These are phyloP conservation scores for Sinohyriopsis cumingii DNA, from an alignment of 2,888 invertebrate species.

Conservation along the genomic window DNA sequence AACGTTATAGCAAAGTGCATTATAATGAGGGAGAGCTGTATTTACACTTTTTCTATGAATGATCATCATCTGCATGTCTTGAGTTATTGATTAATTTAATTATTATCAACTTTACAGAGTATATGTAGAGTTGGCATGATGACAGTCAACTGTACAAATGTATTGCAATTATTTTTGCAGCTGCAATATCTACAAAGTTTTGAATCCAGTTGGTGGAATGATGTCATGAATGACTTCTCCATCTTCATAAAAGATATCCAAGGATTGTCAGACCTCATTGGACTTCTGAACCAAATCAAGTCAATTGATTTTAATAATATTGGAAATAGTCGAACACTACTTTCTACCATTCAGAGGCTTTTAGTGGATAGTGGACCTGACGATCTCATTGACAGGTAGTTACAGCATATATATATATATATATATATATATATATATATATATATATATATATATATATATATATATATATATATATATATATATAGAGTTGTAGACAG, in stretches of 20 bases:
- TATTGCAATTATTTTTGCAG: conserved; percentile 5
- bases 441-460: too few relatives aligned
- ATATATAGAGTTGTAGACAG: too few relatives aligned
- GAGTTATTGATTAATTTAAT: too few relatives aligned
- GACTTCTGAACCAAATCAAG: conserved; percentile 13
- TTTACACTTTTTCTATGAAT: too few relatives aligned
- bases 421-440: too few relatives aligned
- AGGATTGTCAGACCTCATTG: conserved; percentile 20
- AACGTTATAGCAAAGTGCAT: too few relatives aligned
- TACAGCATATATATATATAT: background rate
- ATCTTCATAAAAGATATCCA: conserved; percentile 22
- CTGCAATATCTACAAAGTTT: conserved; percentile 12
- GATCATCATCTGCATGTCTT: too few relatives aligned
- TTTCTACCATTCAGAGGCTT: conserved; percentile 41
- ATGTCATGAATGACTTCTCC: conserved; percentile 16
- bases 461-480: too few relatives aligned
- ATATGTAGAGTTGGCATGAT: too few relatives aligned
- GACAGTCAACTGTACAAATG: background rate
- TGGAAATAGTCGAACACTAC: conserved; percentile 18
- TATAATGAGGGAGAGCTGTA: too few relatives aligned
- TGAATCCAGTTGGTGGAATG: conserved; percentile 15
- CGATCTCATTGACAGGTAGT: conserved; percentile 42
- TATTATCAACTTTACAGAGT: too few relatives aligned
- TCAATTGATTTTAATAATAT: conserved; percentile 22
- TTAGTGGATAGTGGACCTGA: conserved; percentile 51